Evolutionary conservation across 2,797 vertebrate genomes (phyloP).

Genomic region (Graptemys geographica): DNA sequence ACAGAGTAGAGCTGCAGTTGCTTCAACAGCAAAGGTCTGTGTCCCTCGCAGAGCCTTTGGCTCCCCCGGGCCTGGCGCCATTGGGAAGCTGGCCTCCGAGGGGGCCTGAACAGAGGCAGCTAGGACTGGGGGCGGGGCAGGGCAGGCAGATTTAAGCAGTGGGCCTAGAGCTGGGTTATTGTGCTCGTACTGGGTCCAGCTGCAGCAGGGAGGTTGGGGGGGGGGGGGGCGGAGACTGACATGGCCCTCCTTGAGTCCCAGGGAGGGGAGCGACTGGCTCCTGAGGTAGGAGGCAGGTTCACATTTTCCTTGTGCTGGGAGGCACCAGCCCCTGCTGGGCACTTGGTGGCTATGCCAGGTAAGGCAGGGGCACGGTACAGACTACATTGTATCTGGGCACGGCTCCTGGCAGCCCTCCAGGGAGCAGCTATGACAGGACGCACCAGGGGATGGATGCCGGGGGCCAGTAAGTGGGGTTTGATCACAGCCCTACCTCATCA

Average conservation of each 20-base stretch:
- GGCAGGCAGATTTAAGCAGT: fast-evolving
- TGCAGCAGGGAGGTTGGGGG: too few species aligned
- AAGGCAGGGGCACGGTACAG: neutral
- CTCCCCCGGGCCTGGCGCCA: too few species aligned
- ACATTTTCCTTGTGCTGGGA: conserved; percentile 48
- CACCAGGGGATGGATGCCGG: neutral
- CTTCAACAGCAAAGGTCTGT: too few species aligned
- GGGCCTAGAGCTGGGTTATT: neutral
- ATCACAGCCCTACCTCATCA: neutral
- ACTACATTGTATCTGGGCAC: too few species aligned
- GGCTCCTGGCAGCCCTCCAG: neutral
- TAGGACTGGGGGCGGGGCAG: conserved; percentile 54
- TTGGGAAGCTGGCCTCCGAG: neutral
- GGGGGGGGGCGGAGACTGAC: neutral
- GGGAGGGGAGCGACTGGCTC: neutral
- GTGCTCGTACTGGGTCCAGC: neutral
- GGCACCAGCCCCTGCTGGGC: neutral
- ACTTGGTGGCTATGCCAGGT: neutral
- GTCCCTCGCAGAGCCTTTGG: neutral
- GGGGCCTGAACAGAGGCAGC: conserved; percentile 39
- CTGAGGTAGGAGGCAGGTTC: conserved; percentile 69
- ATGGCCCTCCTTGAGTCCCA: neutral
- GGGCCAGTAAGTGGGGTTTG: neutral
- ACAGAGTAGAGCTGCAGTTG: neutral
- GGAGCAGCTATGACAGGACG: neutral